A percentile compares a stretch with the other conserved stretches of the same genome.
phyloP scores from a whole-genome alignment of 2,797 vertebrate genomes.

The Cichlasoma orientale region DNA sequence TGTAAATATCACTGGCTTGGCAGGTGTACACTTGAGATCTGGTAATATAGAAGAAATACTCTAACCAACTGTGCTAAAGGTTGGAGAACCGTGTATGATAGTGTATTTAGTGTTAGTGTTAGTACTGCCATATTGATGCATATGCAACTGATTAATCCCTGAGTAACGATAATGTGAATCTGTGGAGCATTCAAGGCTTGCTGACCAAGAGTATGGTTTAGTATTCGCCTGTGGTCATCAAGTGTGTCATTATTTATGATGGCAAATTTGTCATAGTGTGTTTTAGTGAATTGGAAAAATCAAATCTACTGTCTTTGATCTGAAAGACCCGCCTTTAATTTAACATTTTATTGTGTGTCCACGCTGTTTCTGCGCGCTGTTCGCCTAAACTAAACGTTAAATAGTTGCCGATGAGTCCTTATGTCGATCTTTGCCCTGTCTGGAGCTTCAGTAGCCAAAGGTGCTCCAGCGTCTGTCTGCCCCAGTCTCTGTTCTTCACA shows the following conservation, averaged over 20 bases:
- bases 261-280: background rate
- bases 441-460: background rate
- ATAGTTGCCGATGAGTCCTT: background rate
- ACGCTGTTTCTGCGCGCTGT: background rate
- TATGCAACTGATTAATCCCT: background rate
- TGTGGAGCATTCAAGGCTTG: background rate
- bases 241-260: background rate
- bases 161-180: background rate
- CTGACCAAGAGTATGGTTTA: background rate
- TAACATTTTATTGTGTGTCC: background rate
- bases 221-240: background rate
- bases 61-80: background rate
- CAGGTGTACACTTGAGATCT: conserved; percentile 41
- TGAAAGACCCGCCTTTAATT: background rate
- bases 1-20: conserved; percentile 35
- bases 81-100: conserved; percentile 1
- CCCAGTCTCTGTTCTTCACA: conserved; percentile 11
- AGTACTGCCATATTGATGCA: background rate
- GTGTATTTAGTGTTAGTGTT: background rate
- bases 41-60: conserved; percentile 17
- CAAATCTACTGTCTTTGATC: background rate
- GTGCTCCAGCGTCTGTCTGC: conserved; percentile 25
- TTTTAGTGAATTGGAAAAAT: background rate
- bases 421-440: background rate
- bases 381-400: background rate